Evolutionary conservation across 2,888 invertebrate species (phyloP), one percentile per base, ranked within the genome.

Genomic region (Eledona agricola): DNA sequence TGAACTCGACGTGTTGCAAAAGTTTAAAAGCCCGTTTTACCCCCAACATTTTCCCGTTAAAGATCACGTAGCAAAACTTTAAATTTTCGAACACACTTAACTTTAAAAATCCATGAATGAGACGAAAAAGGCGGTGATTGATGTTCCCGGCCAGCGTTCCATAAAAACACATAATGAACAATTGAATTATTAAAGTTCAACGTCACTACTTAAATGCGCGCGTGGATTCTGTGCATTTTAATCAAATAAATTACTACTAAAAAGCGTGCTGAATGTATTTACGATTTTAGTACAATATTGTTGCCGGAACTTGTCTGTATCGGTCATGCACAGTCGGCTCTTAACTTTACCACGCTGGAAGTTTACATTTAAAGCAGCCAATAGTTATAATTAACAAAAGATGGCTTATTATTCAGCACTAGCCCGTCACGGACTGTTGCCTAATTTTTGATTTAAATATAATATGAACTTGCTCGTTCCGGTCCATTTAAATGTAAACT

Each of bases 1-100:
- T 42, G 42, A 40, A 28, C 29, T 37, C 25, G 43, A 54, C 49
- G 42, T 49, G 49, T 42, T 50, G 43, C 35, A 35, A 43, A 54
- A 54, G 10, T 17, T 54, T 49, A 53, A 16, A 38, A 10, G 19
- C 20, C 31, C 10, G 32, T 40, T 32, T 50, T 4, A 9, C 29
- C 15, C 26, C 16, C 7, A 20, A 23, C 29, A 46, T 35, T n/a
- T n/a, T n/a, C n/a, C n/a, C n/a, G n/a, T n/a, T 35, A 32, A 45
- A 32, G 37, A 47, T 23, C 35, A 35, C 34, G 34, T 35, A 19
- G n/a, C n/a, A n/a, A n/a, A n/a, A n/a, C n/a, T n/a, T n/a, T n/a
- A n/a, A n/a, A n/a, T 17, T 32, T 31, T 10, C 32, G 19, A 19
- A 19, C 3, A 19, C 3, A 19, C 19, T n/a, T n/a, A n/a, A n/a